Base-by-base conservation (phyloP, 2,888 invertebrate species). In the Eristalinus aeneus region DNA sequence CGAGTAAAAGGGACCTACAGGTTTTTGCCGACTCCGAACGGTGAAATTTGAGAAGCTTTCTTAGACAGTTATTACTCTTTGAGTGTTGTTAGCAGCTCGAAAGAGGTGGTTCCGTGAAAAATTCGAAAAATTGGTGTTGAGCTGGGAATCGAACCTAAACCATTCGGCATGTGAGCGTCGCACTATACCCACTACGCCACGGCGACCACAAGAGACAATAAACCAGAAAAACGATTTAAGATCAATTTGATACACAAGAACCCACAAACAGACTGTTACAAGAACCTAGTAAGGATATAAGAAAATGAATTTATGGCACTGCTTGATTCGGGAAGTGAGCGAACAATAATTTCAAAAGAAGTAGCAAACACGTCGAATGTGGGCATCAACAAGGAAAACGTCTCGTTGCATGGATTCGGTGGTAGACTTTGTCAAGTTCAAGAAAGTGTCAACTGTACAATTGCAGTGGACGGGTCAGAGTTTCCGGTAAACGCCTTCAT, bases 161-260 rank as follows among this genome's bases (percentile, higher is more conserved):
- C n/a, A n/a, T n/a, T n/a, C n/a, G n/a, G n/a, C n/a, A n/a, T n/a
- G n/a, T n/a, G n/a, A n/a, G n/a, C n/a, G n/a, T n/a, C n/a, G n/a
- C n/a, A n/a, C n/a, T n/a, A n/a, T n/a, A n/a, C n/a, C n/a, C n/a
- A n/a, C n/a, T n/a, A n/a, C n/a, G n/a, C n/a, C n/a, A n/a, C n/a
- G n/a, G n/a, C n/a, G n/a, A n/a, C n/a, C n/a, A n/a, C 60, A 27
- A 61, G 60, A 61, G n/a, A 61, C 31, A 16, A 32, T 27, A 27
- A 60, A n/a, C 60, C 31, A 60, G 60, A 31, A 61, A 56, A 61
- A 61, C 5, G 32, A 31, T 61, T 61, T n/a, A 61, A 32, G 60
- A 31, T 61, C 32, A 61, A 61, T 8, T 61, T 61, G 31, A 61
- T 61, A 61, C 60, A 61, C 12, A 61, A 61, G 16, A 61, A 61